Evolutionary conservation across 2,113 vertebrate genomes (phyloP).

Genomic region (Dicrurus megarhynchus): DNA sequence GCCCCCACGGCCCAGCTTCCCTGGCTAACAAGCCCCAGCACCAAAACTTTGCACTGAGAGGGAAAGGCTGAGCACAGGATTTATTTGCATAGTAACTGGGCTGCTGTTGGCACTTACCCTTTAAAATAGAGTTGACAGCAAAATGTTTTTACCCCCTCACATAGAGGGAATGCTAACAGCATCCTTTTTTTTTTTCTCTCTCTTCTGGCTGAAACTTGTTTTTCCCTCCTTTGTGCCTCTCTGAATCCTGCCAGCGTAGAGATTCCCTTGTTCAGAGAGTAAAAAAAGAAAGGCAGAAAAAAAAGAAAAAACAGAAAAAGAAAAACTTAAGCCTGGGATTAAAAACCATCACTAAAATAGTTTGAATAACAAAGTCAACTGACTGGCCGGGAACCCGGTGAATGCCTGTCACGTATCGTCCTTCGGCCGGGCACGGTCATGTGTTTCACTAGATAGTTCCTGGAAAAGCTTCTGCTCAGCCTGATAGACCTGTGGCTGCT

Average conservation of each 20-base stretch:
- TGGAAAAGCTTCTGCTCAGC: conserved; percentile 52
- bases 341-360: conserved; percentile 55
- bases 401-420: conserved; percentile 46
- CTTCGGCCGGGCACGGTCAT: neutral
- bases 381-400: neutral
- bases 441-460: conserved; percentile 51
- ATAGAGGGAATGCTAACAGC: conserved; percentile 42
- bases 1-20: neutral
- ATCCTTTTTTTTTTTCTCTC: neutral
- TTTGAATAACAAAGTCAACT: conserved; percentile 58
- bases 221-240: conserved; percentile 21
- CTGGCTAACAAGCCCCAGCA: neutral
- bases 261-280: conserved; percentile 49
- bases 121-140: conserved; percentile 25
- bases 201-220: conserved; percentile 1
- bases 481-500: conserved; percentile 53
- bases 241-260: conserved; percentile 61
- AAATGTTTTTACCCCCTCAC: neutral
- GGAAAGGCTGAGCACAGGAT: neutral
- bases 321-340: conserved; percentile 30
- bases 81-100: neutral
- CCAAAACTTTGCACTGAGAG: neutral
- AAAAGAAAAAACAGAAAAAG: neutral
- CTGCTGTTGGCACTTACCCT: neutral
- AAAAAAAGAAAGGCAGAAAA: neutral